A percentile compares a stretch with the other conserved stretches of the same genome.
Conservation (phyloP, 2,113 vertebrate species). For the Platysteira castanea region DNA sequence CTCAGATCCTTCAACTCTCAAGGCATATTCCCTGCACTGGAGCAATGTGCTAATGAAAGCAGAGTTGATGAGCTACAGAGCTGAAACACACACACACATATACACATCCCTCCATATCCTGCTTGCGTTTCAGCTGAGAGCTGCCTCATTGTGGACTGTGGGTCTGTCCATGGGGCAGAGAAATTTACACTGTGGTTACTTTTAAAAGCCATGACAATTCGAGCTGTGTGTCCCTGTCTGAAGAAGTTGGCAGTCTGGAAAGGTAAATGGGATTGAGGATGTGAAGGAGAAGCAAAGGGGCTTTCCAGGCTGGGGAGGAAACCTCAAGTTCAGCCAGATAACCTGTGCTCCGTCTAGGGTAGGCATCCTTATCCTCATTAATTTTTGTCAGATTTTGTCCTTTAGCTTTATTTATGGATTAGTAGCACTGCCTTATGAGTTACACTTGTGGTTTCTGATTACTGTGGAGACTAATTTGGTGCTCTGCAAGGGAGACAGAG, state of each 20-base stretch:
- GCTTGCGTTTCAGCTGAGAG: not conserved
- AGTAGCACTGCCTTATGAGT: not conserved
- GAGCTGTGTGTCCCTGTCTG: not conserved
- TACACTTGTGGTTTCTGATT: not conserved
- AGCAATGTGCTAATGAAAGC: not conserved
- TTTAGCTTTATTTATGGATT: not conserved
- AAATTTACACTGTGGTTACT: not conserved
- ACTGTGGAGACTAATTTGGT: constrained; percentile 13
- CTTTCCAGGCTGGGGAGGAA: not conserved
- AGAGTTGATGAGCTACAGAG: not conserved
- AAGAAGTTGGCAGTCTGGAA: not conserved
- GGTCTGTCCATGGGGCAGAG: not conserved
- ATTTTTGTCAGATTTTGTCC: not conserved
- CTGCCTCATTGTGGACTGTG: not conserved
- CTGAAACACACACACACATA: not conserved
- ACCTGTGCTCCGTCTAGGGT: not conserved
- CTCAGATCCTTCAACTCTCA: not conserved
- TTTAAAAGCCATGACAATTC: not conserved
- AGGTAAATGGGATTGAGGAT: not conserved
- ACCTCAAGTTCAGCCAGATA: accelerated
- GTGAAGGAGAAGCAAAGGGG: not conserved
- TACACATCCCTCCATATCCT: accelerated
- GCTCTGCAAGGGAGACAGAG: not conserved
- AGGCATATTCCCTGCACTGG: not conserved
- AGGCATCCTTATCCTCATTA: not conserved